phyloP scores from a whole-genome alignment of 2,797 vertebrate genomes.

The Anabacerthia variegaticeps region DNA sequence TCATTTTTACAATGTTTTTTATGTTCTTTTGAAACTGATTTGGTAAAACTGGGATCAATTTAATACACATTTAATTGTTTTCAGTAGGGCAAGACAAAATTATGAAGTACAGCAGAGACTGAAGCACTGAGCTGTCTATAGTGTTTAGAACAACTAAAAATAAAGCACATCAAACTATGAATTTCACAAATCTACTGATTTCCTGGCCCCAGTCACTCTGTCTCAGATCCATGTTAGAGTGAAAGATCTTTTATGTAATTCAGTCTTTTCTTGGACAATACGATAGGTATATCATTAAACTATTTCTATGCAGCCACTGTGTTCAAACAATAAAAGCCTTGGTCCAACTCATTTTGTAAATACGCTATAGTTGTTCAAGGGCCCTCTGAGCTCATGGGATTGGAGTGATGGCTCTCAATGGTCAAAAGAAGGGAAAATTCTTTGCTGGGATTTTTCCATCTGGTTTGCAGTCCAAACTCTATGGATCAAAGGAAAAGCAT shows the following conservation, averaged over 20 bases:
- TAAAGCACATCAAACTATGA: neutral
- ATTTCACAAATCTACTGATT: conserved; percentile 9
- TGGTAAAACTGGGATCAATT: conserved; percentile 19
- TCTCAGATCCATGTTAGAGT: neutral
- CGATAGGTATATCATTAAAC: neutral
- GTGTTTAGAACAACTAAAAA: neutral
- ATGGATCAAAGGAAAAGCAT: conserved; percentile 42
- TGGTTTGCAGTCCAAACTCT: conserved; percentile 49
- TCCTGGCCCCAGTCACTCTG: neutral
- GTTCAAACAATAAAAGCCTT: conserved; percentile 4
- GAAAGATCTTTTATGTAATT: conserved; percentile 9
- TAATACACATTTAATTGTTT: conserved; percentile 22
- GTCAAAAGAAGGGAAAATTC: conserved; percentile 41
- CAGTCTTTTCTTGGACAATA: neutral
- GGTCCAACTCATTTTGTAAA: conserved; percentile 34
- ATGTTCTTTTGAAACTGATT: conserved; percentile 12
- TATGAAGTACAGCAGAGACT: neutral
- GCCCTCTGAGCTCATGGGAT: conserved; percentile 16
- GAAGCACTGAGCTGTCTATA: neutral
- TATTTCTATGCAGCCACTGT: conserved; percentile 23
- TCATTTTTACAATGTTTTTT: conserved; percentile 36
- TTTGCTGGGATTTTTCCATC: conserved; percentile 50
- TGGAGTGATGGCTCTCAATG: conserved; percentile 7
- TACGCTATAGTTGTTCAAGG: conserved; percentile 11
- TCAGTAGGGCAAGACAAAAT: neutral